Conservation (phyloP, 2,113 vertebrate species). For the Sorex fumeus region DNA sequence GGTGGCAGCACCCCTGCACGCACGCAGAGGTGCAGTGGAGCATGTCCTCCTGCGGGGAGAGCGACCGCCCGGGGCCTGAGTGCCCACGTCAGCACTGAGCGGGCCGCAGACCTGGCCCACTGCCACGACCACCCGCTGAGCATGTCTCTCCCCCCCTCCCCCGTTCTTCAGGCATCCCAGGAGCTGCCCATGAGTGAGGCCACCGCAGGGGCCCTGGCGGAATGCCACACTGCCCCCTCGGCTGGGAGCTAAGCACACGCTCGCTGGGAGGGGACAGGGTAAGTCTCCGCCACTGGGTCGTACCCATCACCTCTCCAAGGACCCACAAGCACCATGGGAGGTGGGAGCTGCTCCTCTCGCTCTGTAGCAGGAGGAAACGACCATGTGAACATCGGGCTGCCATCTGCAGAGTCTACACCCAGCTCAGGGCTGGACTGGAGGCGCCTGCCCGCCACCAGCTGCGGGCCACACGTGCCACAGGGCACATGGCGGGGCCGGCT, state of each 20-base stretch:
- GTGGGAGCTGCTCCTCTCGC: not conserved
- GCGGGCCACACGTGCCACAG: no score
- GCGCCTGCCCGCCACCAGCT: not conserved
- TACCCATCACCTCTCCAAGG: not conserved
- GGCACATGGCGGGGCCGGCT: no score
- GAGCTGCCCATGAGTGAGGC: not conserved
- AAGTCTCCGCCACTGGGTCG: not conserved
- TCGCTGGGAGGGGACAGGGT: not conserved
- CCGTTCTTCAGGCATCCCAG: not conserved
- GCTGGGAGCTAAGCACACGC: fast-evolving
- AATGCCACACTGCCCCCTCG: not conserved
- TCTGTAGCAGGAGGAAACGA: not conserved
- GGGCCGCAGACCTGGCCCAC: fast-evolving
- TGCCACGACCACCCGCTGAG: not conserved
- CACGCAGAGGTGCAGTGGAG: not conserved
- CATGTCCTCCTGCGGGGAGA: not conserved
- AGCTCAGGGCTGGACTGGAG: not conserved
- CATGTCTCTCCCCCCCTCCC: not conserved
- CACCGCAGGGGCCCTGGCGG: fast-evolving
- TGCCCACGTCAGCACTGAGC: not conserved
- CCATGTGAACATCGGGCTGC: no score
- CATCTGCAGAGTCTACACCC: not conserved
- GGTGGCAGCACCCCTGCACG: not conserved
- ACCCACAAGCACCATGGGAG: not conserved
- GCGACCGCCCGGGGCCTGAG: not conserved